Evolutionary conservation across 2,113 vertebrate genomes (phyloP), one percentile per base, ranked within the genome.

Genomic region (Neotoma lepida): DNA sequence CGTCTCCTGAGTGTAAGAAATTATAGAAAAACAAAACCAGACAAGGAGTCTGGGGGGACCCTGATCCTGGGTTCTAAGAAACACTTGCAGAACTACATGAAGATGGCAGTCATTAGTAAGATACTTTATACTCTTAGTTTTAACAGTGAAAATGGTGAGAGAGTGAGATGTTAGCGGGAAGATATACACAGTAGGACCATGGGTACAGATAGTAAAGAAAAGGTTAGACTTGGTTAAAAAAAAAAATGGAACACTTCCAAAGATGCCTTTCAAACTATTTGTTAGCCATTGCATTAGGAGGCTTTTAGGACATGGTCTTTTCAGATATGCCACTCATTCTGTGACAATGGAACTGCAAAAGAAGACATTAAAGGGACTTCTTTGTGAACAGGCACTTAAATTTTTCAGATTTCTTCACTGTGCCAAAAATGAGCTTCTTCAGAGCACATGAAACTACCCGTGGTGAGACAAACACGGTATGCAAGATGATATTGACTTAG

Each of bases 341-440:
- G 10, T 82, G 76, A 68, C 61, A 77, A 17, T 10, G 20, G 1
- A 73, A 17, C 78, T 82, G 14, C 41, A 56, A 86, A 90, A 86
- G 20, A 58, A 94, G 51, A 85, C 46, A 91, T 74, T 46, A 94
- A 80, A 41, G 6, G 35, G 35, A 46, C 41, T 76, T 94, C n/a
- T 91, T 88, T 81, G 20, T 35, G 35, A 88, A 86, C 15, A 14
- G 4, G 35, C 81, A 93, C 77, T 77, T 94, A 68, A 30, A 73
- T 81, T 39, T 68, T 46, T 64, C 39, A 77, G 44, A 44, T 13
- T 39, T 90, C 33, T 84, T 71, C 51, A 66, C 54, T 54, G 0
- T 61, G 14, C 35, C 54, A 39, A 90, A 77, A 63, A 4, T 44
- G 58, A 76, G 64, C 88, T n/a, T 94, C 70, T 74, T 64, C 56